Conservation (phyloP, 1,140 invertebrate species). For the Hyposmocoma kahamanoa region DNA sequence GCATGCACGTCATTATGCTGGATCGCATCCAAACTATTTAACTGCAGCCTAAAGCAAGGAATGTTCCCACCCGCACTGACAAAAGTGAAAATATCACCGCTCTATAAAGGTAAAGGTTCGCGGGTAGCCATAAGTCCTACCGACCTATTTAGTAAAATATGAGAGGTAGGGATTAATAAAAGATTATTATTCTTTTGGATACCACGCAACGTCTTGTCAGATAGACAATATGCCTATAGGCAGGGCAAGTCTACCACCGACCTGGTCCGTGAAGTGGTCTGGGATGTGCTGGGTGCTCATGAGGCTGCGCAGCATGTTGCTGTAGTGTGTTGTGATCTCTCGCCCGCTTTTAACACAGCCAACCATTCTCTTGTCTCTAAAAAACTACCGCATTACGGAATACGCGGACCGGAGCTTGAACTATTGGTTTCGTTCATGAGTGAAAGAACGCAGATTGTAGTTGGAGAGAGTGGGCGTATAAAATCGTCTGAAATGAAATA, state of each 20-base stretch:
- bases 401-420: background rate
- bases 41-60: too few species aligned
- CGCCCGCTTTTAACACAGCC: background rate
- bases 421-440: background rate
- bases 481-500: background rate
- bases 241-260: background rate
- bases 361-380: background rate
- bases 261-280: conserved; percentile 4
- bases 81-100: too few species aligned
- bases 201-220: too few species aligned
- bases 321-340: conserved; percentile 3
- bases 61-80: too few species aligned
- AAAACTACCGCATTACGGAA: conserved; percentile 1
- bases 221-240: conserved; percentile 5
- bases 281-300: background rate
- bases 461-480: background rate
- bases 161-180: too few species aligned
- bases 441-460: background rate
- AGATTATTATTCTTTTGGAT: too few species aligned
- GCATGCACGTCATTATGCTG: too few species aligned
- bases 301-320: background rate
- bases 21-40: too few species aligned
- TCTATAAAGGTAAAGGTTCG: too few species aligned
- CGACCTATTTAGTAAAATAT: too few species aligned
- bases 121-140: too few species aligned